phyloP scores from a whole-genome alignment of 37 sponge, comb jelly and placozoan genomes.

The Corticium candelabrum region DNA sequence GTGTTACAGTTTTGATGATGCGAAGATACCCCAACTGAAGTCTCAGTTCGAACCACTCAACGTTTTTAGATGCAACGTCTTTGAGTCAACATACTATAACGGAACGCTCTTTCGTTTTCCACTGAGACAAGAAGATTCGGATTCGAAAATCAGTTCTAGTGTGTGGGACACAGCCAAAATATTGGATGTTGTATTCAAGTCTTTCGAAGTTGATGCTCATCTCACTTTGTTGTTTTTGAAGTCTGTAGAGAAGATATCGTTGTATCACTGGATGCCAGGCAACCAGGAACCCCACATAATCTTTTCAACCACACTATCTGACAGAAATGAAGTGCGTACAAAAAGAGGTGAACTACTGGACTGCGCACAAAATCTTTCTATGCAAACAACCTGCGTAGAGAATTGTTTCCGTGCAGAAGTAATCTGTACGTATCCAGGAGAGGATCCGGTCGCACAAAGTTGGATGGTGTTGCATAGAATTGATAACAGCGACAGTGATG shows the following conservation, averaged over 20 bases:
- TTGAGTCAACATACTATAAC: background rate
- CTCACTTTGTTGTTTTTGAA: background rate
- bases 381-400: background rate
- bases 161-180: background rate
- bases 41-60: slow-evolving; percentile 5
- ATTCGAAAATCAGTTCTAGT: background rate
- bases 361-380: background rate
- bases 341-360: background rate
- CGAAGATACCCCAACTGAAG: too few relatives aligned
- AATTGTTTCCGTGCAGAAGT: background rate
- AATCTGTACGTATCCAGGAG: background rate
- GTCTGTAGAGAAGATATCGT: background rate
- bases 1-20: background rate
- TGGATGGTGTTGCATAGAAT: background rate
- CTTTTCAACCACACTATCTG: background rate
- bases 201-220: background rate
- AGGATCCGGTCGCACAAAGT: background rate
- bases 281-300: background rate
- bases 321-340: background rate
- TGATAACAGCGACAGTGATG: background rate
- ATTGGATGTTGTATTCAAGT: background rate
- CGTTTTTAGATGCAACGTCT: background rate
- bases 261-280: background rate
- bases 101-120: slow-evolving; percentile 69
- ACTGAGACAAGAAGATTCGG: slow-evolving; percentile 16